Base-by-base conservation (phyloP, 2,113 vertebrate species). In the Ciconia maguari region DNA sequence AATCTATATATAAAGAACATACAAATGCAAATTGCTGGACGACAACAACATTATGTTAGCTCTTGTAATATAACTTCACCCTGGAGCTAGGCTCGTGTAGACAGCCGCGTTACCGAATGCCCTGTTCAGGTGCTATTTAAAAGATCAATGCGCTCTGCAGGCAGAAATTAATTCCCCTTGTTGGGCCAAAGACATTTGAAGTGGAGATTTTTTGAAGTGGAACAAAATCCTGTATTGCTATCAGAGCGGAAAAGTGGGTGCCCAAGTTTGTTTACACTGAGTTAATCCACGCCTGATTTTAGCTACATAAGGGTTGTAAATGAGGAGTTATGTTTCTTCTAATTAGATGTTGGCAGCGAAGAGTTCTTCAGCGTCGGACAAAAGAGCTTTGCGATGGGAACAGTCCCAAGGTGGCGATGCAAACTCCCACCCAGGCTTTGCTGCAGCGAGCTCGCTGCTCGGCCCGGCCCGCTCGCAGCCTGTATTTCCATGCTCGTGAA, bases 221-320 rank as follows among this genome's bases (percentile, higher is more conserved):
- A 95, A 62, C 19, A 71, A 76, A 91, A 52, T 32, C 30, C n/a
- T 42, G 8, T 4, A 21, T 27, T 84, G 30, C 55, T 38, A 2
- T 29, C 24, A 42, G 2, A 0, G 20, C 49, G 36, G 16, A 62
- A 66, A 36, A 69, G 32, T 16, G 12, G 11, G 15, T 68, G 81
- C 29, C 89, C 78, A 78, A 52, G 72, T 94, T 87, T 89, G 78
- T 93, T 97, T 86, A 83, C 84, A 36, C 19, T 11, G 65, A 93
- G 62, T 61, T 96, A 83, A 90, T 79, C 79, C 32, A 4, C 42
- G 55, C 85, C 86, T 18, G 68, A 48, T 93, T 95, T 85, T 66
- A 30, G 7, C 13, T 27, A 60, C 0, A 0, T 44, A n/a, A 68
- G 42, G 61, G 68, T 25, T 94, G 66, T 58, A 41, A 36, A 65